Evolutionary conservation across 2,113 vertebrate species (phyloP), one percentile per base, ranked within the genome.

Genomic region (Saiga tatarica): DNA sequence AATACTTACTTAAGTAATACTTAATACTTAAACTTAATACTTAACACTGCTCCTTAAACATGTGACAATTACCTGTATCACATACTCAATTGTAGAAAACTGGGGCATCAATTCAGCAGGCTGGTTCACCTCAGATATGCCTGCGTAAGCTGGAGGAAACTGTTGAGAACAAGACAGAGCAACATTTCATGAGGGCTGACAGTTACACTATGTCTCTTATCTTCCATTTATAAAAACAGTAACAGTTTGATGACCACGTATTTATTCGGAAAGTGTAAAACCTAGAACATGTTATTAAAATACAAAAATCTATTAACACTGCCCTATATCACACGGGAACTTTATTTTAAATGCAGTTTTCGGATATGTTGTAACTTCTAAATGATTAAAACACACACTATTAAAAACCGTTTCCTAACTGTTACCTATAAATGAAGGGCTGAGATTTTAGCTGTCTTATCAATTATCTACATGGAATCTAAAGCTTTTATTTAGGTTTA

Each of bases 71-170:
- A 99, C 99, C 99, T 99, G 99, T 82, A 99, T 99, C 96, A 99
- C 99, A 88, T 99, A 99, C 97, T 99, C 99, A 95, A 99, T 99
- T 91, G 99, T 99, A 96, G 99, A 99, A 98, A 99, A 99, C 98
- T 99, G 99, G 64, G 99, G 99, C 99, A 99, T 99, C 91, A 99
- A 99, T 95, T 99, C 99, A 93, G 99, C 99, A 67, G 99, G 99
- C 71, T 99, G 99, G 98, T 99, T 99, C 76, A 99, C 98, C 39
- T 99, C 99, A 21, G 99, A 99, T 98, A 99, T 99, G 89, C 99
- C 99, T 82, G 99, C 98, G 42, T 99, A 99, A 3, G 99, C 99
- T 23, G 99, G 99, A 95, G 99, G 99, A 90, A 99, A 99, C 99
- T 99, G 98, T 89, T 98, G 96, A 98, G 89, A 88, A 96, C 97